Conservation (phyloP, 2,888 invertebrate genomes). For the Cosmia trapezina region DNA sequence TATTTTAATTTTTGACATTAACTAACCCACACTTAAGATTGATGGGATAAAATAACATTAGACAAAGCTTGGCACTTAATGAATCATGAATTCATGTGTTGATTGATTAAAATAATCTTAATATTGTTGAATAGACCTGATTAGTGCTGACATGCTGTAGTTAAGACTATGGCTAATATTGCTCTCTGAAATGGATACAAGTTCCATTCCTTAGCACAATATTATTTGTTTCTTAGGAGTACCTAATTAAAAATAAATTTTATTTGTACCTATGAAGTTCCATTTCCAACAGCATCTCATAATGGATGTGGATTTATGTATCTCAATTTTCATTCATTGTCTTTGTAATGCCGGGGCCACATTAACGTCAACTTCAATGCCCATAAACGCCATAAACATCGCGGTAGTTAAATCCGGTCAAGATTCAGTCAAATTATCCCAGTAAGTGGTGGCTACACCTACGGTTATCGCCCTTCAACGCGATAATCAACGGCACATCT, state of each 20-base stretch:
- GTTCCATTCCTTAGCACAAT: neutral
- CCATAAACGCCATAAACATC: no score
- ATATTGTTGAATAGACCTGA: neutral
- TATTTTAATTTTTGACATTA: neutral
- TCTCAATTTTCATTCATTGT: constrained; percentile 24
- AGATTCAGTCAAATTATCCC: no score
- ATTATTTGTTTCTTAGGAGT: neutral
- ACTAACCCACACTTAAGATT: constrained; percentile 3
- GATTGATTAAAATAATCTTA: constrained; percentile 15
- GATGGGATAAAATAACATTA: constrained; percentile 1
- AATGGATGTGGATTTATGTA: constrained; percentile 8
- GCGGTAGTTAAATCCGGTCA: no score
- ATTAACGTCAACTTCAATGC: no score
- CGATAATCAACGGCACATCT: no score
- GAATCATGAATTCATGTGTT: neutral
- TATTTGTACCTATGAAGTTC: no score
- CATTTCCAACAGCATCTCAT: constrained; percentile 1
- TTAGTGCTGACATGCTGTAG: neutral
- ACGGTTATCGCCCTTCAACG: no score
- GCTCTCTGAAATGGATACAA: neutral
- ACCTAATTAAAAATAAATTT: no score
- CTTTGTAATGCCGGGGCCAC: no score
- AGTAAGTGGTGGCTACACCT: no score
- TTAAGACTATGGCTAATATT: neutral
- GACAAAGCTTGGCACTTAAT: neutral